Evolutionary conservation across 2,888 invertebrate species (phyloP), one percentile per base, ranked within the genome.

Genomic region (Heteromyza rotundicornis): DNA sequence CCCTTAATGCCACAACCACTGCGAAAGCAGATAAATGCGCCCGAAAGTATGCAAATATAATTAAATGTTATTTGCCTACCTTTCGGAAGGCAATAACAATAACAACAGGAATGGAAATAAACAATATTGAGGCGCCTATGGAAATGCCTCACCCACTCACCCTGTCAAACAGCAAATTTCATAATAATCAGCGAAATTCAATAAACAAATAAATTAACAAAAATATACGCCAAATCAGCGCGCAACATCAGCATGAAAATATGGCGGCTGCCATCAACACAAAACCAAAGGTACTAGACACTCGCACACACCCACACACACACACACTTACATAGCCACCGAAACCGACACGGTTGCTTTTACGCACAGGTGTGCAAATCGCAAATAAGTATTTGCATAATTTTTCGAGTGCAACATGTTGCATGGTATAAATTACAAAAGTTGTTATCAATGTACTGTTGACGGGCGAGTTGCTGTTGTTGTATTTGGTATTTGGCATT

Each of bases 131-230:
- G n/a, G n/a, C n/a, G n/a, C n/a, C n/a, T n/a, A n/a, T n/a, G n/a
- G n/a, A n/a, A n/a, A n/a, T n/a, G n/a, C n/a, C n/a, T 14, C 40
- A n/a, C n/a, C 40, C 14, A n/a, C 40, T 3, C 40, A 40, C 12
- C 12, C 40, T 12, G 16, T n/a, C 7, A 3, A 8, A 40, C 12
- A 14, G 40, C 32, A 40, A 40, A n/a, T 40, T 40, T n/a, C 16
- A 40, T n/a, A 14, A 40, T 40, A 40, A 40, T 40, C 14, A 40
- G 40, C 40, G n/a, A 40, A 40, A 40, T 40, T 40, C 40, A 40
- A 40, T 40, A 40, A 40, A 40, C 40, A 40, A 40, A 40, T 40
- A 40, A 40, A 40, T 40, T 40, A 40, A 40, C 40, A 40, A n/a
- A n/a, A 40, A 40, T 40, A 40, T 40, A n/a, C 40, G n/a, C 12